A percentile compares a stretch with the other conserved stretches of the same genome.
phyloP scores from a whole-genome alignment of 2,797 vertebrate species.

The Pyrocephalus nanus region DNA sequence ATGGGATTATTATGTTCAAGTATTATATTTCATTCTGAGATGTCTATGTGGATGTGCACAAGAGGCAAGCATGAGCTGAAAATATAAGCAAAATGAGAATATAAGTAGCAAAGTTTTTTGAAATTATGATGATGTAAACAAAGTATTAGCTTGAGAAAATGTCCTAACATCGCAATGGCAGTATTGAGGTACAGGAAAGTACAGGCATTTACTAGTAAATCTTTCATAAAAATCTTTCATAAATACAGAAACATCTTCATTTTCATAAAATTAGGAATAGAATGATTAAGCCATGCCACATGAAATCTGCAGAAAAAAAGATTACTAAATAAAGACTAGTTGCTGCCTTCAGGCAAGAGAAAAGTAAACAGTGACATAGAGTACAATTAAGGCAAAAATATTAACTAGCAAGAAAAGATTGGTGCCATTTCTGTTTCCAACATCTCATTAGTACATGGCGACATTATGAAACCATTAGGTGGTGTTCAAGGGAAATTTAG shows the following conservation, averaged over 20 bases:
- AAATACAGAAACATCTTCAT: neutral
- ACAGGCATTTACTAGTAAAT: neutral
- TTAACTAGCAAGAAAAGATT: neutral
- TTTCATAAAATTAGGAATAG: neutral
- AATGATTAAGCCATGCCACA: rapidly evolving
- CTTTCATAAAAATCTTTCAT: neutral
- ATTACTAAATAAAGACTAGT: neutral
- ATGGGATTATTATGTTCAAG: neutral
- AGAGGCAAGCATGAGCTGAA: neutral
- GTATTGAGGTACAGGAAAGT: neutral
- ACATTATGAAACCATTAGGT: neutral
- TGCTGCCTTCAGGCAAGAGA: neutral
- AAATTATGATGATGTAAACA: neutral
- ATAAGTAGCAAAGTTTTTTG: neutral
- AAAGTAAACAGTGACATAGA: neutral
- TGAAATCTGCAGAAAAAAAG: neutral
- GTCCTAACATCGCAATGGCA: neutral
- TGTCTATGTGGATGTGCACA: neutral
- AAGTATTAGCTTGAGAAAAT: neutral
- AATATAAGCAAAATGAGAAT: neutral
- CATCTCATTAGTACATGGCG: neutral
- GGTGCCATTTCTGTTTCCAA: neutral
- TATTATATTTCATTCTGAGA: neutral
- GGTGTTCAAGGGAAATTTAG: neutral
- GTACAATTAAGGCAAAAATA: neutral